Base-by-base conservation (phyloP, 2,113 vertebrate species). In the Archocentrus centrarchus region DNA sequence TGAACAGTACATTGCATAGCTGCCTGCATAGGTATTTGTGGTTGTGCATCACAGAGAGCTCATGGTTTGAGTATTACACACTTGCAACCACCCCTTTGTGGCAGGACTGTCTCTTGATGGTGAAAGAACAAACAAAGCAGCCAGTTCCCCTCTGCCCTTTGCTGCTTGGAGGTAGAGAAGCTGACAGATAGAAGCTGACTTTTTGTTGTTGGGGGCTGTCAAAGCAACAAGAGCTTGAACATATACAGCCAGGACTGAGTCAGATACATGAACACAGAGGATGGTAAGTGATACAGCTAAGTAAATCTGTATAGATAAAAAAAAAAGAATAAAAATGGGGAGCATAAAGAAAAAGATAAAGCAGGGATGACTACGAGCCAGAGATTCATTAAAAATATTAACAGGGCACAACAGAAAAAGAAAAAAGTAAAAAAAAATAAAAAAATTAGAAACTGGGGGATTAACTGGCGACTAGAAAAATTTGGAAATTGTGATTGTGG, bases 171-270 rank as follows among this genome's bases (percentile, higher is more conserved):
- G 77, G 81, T 75, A 84, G 59, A 90, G 82, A 78, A 68, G 83
- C 86, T 89, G 91, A 91, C 86, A 81, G 82, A 88, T 75, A 85
- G 86, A 86, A 83, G 86, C 64, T 81, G 89, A 90, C 85, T 90
- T 80, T 89, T 70, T 86, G 90, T 86, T 92, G 89, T 86, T 87
- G 63, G 83, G 82, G 83, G 59, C 88, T 84, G 83, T 90, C 88
- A 91, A 81, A 87, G 86, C 68, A 91, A 88, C 86, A 87, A 59
- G 60, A 76, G 86, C 88, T 55, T 14, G 50, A 82, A 75, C 83
- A 89, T 80, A 77, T 84, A 82, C 77, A 86, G 63, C 77, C 77
- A 61, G 77, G 79, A 70, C 86, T 61, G 62, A 88, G 88, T 79
- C 80, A 82, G 76, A 77, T 27, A 61, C 66, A 55, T 15, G 11